These are phyloP conservation scores for Dromas ardeola DNA, from an alignment of 2,113 vertebrate genomes.

Conservation along the genomic window DNA sequence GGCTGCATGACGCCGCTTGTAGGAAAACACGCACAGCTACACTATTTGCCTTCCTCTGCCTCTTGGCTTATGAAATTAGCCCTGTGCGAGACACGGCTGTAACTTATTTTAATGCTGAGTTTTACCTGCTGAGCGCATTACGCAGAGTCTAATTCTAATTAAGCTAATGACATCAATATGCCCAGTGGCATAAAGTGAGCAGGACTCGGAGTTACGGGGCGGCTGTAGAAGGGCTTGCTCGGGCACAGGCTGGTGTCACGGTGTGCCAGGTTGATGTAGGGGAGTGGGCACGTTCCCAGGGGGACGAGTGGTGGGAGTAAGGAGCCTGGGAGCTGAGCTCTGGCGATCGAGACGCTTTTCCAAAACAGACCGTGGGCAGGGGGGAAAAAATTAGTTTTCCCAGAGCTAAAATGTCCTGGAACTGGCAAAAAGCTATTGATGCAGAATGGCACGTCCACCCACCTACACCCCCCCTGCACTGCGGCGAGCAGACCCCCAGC, in stretches of 20 bases:
- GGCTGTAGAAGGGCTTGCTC: rapidly evolving
- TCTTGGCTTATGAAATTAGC: not conserved
- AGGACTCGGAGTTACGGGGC: rapidly evolving
- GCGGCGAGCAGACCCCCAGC: rapidly evolving
- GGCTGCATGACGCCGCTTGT: not conserved
- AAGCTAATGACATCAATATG: not conserved
- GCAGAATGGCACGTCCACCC: rapidly evolving
- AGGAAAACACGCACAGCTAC: not conserved
- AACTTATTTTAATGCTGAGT: not conserved
- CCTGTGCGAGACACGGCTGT: rapidly evolving
- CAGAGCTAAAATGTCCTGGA: not conserved
- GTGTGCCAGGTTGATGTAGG: rapidly evolving
- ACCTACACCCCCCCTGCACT: rapidly evolving
- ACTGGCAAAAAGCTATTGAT: not conserved
- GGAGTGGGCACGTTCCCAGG: rapidly evolving
- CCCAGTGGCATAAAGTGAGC: not conserved
- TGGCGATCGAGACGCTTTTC: rapidly evolving
- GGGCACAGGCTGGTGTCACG: rapidly evolving
- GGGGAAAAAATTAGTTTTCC: not conserved
- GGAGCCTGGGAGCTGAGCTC: not conserved
- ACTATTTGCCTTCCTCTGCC: not conserved
- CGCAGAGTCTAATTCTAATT: not conserved
- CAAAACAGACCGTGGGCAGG: not conserved
- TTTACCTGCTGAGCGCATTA: not conserved
- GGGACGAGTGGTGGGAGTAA: rapidly evolving